A percentile compares a stretch with the other conserved stretches of the same genome.
phyloP scores from a whole-genome alignment of 2,797 vertebrate species.

The Pygocentrus nattereri region DNA sequence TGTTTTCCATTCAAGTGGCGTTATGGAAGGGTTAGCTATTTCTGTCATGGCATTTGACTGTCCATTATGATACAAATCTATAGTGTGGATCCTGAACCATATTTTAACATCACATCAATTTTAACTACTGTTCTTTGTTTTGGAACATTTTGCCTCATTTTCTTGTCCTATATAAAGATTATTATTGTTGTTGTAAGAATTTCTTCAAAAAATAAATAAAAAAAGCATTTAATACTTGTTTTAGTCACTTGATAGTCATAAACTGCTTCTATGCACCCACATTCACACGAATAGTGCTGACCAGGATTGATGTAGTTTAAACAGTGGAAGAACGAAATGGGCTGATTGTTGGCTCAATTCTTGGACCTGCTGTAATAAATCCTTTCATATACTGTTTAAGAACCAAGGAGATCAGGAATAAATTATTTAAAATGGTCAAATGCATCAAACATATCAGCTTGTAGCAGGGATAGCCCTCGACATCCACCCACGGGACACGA shows the following conservation, averaged over 20 bases:
- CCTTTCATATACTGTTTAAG: slow-evolving; percentile 69
- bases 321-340: slow-evolving; percentile 21
- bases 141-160: slow-evolving; percentile 26
- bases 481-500: too few species aligned
- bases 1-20: too few species aligned
- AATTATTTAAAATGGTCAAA: slow-evolving; percentile 15
- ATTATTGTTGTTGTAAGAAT: slow-evolving; percentile 51
- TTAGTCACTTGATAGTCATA: slow-evolving; percentile 34
- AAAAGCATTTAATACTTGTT: slow-evolving; percentile 57
- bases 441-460: too few species aligned
- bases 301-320: slow-evolving; percentile 17
- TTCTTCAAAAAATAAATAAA: slow-evolving; percentile 40
- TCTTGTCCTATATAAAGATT: slow-evolving; percentile 24
- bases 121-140: slow-evolving; percentile 20
- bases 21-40: too few species aligned
- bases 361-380: slow-evolving; percentile 54
- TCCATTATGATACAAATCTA: too few species aligned
- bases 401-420: slow-evolving; percentile 46
- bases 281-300: slow-evolving; percentile 12
- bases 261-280: slow-evolving; percentile 4
- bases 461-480: too few species aligned
- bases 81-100: slow-evolving; percentile 39
- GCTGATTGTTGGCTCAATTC: not conserved
- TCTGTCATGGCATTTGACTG: too few species aligned
- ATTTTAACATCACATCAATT: slow-evolving; percentile 26